These are phyloP conservation scores for Baryphthengus martii DNA, from an alignment of 2,113 vertebrate species.

Conservation along the genomic window DNA sequence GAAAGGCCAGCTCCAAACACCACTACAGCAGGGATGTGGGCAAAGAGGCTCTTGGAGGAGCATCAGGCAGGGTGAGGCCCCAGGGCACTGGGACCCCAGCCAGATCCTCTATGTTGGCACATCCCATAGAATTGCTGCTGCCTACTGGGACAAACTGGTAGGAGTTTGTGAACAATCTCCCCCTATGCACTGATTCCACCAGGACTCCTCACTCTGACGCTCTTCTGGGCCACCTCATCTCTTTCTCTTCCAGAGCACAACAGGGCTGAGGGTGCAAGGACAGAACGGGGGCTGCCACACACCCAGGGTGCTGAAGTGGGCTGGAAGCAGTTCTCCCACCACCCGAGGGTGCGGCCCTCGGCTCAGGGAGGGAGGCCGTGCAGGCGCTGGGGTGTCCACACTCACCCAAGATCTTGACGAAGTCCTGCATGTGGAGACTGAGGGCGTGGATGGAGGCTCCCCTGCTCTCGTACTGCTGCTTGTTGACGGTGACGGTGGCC, in stretches of 20 bases:
- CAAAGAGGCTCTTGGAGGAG: not conserved
- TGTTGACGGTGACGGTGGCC: slow-evolving; percentile 91
- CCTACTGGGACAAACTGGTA: not conserved
- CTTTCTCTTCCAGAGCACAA: not conserved
- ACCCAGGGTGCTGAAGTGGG: accelerated
- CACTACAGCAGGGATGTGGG: accelerated
- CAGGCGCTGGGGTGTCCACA: accelerated
- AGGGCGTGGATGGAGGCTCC: slow-evolving; percentile 92
- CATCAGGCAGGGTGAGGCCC: not conserved
- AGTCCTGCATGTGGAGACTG: slow-evolving; percentile 96
- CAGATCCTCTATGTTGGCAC: accelerated
- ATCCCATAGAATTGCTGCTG: not conserved
- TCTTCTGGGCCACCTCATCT: not conserved
- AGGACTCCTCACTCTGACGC: accelerated
- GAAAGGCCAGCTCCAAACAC: not conserved
- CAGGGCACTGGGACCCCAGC: not conserved
- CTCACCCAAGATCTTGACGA: slow-evolving; percentile 93
- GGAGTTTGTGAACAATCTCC: not conserved
- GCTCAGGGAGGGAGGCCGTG: not conserved
- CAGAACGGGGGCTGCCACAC: accelerated
- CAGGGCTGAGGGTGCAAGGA: not conserved
- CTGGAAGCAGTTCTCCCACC: not conserved
- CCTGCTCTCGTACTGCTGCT: slow-evolving; percentile 91
- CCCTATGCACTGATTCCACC: not conserved
- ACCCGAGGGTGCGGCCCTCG: accelerated